Evolutionary conservation across 2,113 vertebrate genomes (phyloP), one percentile per base, ranked within the genome.

Genomic region (Lophotis ruficrista): DNA sequence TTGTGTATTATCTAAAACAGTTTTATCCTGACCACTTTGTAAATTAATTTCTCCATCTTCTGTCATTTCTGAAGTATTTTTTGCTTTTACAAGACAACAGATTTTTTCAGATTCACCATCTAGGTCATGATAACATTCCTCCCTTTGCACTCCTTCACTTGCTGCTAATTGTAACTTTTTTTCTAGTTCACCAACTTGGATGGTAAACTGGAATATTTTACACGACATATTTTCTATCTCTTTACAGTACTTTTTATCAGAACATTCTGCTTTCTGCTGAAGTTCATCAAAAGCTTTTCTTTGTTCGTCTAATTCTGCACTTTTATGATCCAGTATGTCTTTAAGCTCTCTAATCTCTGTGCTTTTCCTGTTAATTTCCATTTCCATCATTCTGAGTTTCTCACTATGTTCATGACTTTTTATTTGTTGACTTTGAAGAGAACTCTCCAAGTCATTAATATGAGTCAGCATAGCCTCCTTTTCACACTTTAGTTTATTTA

Each of bases 201-300:
- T 94, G 19, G 97, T 97, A 7, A 99, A 97, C 70, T 98, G 98
- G 13, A 96, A 53, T 76, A 98, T 96, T 94, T 98, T 98, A 75
- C 97, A 83, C 12, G 96, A 93, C 80, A 98, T 97, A 71, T 98
- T 99, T 80, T 99, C 98, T 57, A 98, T 96, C 64, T 99, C 98
- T 96, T 99, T 99, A 78, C 76, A 57, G 47, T 99, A 98, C 62
- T 99, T 99, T 86, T 98, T 97, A 70, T 97, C 97, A 14, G 97
- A 97, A 86, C 96, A 96, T 57, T 97, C 96, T 6, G 98, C 92
- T 94, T 98, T 83, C 69, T 60, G 92, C 69, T 98, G 97, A n/a
- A 99, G 97, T 82, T 98, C 96, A 43, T 93, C 50, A 70, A 97
- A 98, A 35, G 97, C 97, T 57, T 96, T 97, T 65, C 96, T 98